Conservation (phyloP, 2,113 vertebrate genomes). For the Morone chrysops region DNA sequence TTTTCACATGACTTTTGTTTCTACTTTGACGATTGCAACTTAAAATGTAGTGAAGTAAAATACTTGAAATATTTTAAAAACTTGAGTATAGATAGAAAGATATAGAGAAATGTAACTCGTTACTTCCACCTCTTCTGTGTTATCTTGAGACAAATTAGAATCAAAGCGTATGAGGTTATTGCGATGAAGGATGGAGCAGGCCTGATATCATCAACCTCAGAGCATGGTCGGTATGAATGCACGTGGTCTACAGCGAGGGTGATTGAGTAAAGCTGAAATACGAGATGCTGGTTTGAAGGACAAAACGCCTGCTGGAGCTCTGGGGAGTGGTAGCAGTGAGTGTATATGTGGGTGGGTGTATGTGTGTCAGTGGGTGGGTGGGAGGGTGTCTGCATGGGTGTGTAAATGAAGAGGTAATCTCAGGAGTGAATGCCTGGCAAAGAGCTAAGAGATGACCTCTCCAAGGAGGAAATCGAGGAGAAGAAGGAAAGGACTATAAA, state of each 20-base stretch:
- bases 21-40: background rate
- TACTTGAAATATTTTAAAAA: background rate
- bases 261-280: constrained; percentile 53
- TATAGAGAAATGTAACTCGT: background rate
- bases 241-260: constrained; percentile 13
- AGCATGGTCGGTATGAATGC: constrained; percentile 45
- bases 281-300: constrained; percentile 63
- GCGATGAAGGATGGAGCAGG: constrained; percentile 19
- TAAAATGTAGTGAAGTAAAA: background rate
- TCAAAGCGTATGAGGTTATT: constrained; percentile 19
- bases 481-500: constrained; percentile 52
- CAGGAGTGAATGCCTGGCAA: constrained; percentile 74
- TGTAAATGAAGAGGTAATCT: constrained; percentile 78
- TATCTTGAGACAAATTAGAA: constrained; percentile 39
- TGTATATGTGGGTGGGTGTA: constrained; percentile 28
- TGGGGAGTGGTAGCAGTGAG: constrained; percentile 7
- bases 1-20: background rate
- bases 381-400: constrained; percentile 56
- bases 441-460: constrained; percentile 69
- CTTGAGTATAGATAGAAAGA: too few relatives aligned
- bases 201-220: constrained; percentile 36
- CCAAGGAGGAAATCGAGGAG: constrained; percentile 62
- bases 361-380: constrained; percentile 18
- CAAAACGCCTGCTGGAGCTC: constrained; percentile 57
- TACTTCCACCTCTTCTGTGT: background rate